phyloP scores from a whole-genome alignment of 2,797 vertebrate genomes.

The Mycteria americana region DNA sequence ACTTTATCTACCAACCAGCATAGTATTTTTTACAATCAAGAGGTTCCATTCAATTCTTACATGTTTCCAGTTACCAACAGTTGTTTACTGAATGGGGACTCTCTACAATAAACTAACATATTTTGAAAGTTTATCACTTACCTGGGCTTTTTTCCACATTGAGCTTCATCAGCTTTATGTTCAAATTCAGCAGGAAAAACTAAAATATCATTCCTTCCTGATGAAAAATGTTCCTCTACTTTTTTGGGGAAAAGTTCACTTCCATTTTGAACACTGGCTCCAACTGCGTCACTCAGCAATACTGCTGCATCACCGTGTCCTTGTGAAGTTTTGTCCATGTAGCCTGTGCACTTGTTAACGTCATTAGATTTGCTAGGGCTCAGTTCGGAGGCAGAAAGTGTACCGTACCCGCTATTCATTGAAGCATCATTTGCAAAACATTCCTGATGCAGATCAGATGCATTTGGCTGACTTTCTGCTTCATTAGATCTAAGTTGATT shows the following conservation, averaged over 20 bases:
- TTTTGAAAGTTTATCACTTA: slow-evolving; percentile 12
- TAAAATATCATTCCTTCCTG: neutral
- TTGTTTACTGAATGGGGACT: neutral
- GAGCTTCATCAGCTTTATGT: slow-evolving; percentile 46
- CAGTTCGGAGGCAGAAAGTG: slow-evolving; percentile 79
- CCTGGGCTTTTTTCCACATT: slow-evolving; percentile 49
- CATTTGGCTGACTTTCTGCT: slow-evolving; percentile 31
- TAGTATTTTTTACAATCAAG: neutral
- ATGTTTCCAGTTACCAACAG: neutral
- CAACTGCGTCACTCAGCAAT: neutral
- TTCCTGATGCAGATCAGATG: slow-evolving; percentile 44
- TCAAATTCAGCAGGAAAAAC: slow-evolving; percentile 42
- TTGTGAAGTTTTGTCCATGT: neutral
- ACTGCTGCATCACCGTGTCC: slow-evolving; percentile 1
- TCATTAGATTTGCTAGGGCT: slow-evolving; percentile 22
- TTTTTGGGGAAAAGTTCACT: neutral
- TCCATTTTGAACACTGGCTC: neutral
- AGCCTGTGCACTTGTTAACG: slow-evolving; percentile 7
- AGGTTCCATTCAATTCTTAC: neutral
- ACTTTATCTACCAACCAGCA: neutral
- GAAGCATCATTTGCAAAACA: slow-evolving; percentile 73
- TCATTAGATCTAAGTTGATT: slow-evolving; percentile 50
- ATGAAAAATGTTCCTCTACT: neutral
- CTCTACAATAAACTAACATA: neutral
- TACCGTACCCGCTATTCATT: slow-evolving; percentile 88